A percentile compares a stretch with the other conserved stretches of the same genome.
These are phyloP conservation scores for Apaloderma vittatum DNA, from an alignment of 2,113 vertebrate species.

Conservation along the genomic window DNA sequence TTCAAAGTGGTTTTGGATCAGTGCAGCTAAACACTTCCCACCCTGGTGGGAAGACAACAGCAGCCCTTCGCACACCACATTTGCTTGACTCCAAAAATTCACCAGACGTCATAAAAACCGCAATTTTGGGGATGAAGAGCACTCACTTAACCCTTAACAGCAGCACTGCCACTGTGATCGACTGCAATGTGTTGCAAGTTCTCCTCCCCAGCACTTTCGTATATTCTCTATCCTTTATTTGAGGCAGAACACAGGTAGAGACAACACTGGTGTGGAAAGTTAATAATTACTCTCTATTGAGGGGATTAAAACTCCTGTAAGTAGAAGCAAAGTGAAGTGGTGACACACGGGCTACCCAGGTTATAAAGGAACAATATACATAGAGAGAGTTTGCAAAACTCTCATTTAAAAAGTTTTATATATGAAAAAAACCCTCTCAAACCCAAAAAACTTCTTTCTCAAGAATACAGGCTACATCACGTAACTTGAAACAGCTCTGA, in stretches of 20 bases:
- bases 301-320: slow-evolving; percentile 53
- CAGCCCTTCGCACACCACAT: not conserved
- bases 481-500: not conserved
- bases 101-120: slow-evolving; percentile 14
- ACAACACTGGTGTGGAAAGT: slow-evolving; percentile 33
- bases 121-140: not conserved
- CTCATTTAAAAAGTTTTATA: not conserved
- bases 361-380: not conserved
- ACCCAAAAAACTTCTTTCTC: not conserved
- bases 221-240: slow-evolving; percentile 31
- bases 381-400: slow-evolving; percentile 20
- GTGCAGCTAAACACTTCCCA: not conserved
- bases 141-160: not conserved
- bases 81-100: not conserved
- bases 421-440: not conserved
- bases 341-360: slow-evolving; percentile 1
- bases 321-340: not conserved
- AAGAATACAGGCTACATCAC: not conserved
- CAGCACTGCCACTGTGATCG: not conserved
- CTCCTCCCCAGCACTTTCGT: not conserved
- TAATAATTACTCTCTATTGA: slow-evolving; percentile 46
- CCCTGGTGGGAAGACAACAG: not conserved
- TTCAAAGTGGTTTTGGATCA: not conserved
- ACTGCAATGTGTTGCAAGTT: not conserved
- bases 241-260: slow-evolving; percentile 56